phyloP scores from a whole-genome alignment of 2,113 vertebrate genomes.

The Actenoides hombroni region DNA sequence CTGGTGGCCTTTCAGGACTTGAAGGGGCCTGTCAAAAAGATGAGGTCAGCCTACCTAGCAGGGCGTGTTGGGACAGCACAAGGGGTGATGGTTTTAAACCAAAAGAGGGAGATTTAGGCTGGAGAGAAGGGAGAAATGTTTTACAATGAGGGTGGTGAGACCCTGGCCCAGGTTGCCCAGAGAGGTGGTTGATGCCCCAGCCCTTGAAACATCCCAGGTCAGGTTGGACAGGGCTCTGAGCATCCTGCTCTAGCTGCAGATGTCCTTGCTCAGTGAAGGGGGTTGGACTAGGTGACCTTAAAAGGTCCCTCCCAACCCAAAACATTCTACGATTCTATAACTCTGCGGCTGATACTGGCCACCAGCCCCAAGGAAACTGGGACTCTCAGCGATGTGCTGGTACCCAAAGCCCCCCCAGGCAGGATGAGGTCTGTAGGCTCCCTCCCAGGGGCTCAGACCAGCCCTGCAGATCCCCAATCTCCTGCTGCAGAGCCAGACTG shows the following conservation, averaged over 20 bases:
- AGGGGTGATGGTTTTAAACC: background rate
- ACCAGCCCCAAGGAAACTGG: accelerated
- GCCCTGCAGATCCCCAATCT: accelerated
- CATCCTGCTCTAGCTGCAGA: background rate
- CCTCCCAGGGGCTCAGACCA: background rate
- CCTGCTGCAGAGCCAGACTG: background rate
- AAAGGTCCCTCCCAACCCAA: background rate
- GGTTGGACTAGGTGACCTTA: background rate
- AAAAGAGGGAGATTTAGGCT: too few relatives aligned
- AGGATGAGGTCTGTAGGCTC: background rate
- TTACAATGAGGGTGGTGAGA: background rate
- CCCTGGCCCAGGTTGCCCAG: background rate
- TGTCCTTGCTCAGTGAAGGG: too few relatives aligned
- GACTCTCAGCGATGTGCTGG: accelerated
- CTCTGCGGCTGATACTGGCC: accelerated
- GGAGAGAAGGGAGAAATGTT: background rate
- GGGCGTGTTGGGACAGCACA: too few relatives aligned
- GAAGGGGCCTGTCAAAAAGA: too few relatives aligned
- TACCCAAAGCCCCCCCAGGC: accelerated
- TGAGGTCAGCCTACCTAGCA: too few relatives aligned
- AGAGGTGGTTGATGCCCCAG: background rate
- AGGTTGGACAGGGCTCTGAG: background rate
- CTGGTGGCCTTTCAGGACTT: too few relatives aligned
- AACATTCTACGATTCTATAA: background rate
- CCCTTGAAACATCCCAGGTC: background rate